phyloP scores from a whole-genome alignment of 1,140 invertebrate species.

The Potamilus streckersoni region DNA sequence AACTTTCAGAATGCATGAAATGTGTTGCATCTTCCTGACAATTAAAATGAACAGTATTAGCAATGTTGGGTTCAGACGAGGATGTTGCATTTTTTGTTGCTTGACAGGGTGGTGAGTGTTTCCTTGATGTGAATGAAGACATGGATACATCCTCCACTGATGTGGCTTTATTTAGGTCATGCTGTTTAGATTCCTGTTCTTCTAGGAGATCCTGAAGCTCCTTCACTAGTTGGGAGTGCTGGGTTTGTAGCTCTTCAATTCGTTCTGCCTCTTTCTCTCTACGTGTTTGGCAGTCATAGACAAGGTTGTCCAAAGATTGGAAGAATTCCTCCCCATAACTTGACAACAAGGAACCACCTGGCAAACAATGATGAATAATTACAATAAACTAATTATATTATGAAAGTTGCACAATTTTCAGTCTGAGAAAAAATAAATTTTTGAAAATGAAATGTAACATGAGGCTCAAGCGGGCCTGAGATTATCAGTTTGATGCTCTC shows the following conservation, averaged over 20 bases:
- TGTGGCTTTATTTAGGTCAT: background rate
- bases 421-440: background rate
- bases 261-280: conserved; percentile 33
- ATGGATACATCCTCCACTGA: too few species aligned
- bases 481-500: too few species aligned
- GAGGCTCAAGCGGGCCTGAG: too few species aligned
- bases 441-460: too few species aligned
- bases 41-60: too few species aligned
- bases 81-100: too few species aligned
- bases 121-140: too few species aligned
- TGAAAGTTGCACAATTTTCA: background rate
- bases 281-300: conserved; percentile 29
- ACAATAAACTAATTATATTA: background rate
- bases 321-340: conserved; percentile 44
- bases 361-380: background rate
- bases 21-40: too few species aligned
- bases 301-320: conserved; percentile 35
- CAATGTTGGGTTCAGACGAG: too few species aligned
- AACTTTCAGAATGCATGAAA: too few species aligned
- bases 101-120: too few species aligned
- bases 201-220: conserved; percentile 36
- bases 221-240: conserved; percentile 35
- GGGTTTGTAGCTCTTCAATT: conserved; percentile 23
- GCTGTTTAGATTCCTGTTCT: conserved; percentile 36
- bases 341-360: conserved; percentile 32